Evolutionary conservation across 2,113 vertebrate species (phyloP).

Genomic region (Perognathus longimembris): DNA sequence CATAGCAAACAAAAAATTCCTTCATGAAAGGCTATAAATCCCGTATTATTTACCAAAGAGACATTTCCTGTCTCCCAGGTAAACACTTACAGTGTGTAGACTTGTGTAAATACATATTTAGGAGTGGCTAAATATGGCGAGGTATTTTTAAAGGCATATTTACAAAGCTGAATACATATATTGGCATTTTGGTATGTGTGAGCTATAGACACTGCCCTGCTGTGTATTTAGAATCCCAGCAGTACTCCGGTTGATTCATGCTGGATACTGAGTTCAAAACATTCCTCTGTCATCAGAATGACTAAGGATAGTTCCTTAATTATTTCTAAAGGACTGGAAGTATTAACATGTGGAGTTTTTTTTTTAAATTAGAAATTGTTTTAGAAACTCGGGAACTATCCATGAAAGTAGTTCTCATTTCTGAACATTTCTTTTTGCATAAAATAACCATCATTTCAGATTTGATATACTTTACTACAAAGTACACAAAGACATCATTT

Average conservation of each 20-base stretch:
- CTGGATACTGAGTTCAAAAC: slow-evolving; percentile 67
- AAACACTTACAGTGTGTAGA: slow-evolving; percentile 85
- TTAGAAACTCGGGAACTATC: slow-evolving; percentile 41
- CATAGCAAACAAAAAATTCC: slow-evolving; percentile 84
- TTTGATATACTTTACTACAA: not conserved
- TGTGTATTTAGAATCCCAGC: slow-evolving; percentile 65
- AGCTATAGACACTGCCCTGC: slow-evolving; percentile 56
- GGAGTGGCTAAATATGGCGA: slow-evolving; percentile 85
- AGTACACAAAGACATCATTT: not conserved
- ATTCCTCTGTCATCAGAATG: slow-evolving; percentile 67
- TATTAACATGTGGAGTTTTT: slow-evolving; percentile 53
- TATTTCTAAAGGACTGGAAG: slow-evolving; percentile 62
- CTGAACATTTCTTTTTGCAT: slow-evolving; percentile 34
- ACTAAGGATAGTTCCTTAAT: slow-evolving; percentile 65
- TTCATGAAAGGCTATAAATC: slow-evolving; percentile 83
- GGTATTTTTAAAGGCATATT: slow-evolving; percentile 86
- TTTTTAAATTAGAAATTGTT: slow-evolving; percentile 42
- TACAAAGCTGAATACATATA: slow-evolving; percentile 86
- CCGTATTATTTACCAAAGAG: slow-evolving; percentile 82
- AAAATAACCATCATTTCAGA: slow-evolving; percentile 38
- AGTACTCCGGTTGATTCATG: not conserved
- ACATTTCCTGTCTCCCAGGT: slow-evolving; percentile 86
- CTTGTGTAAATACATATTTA: slow-evolving; percentile 86
- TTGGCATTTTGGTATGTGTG: slow-evolving; percentile 73
- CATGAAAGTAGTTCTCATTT: not conserved